Percentiles rank a stretch among this genome's conserved stretches.
Conservation (phyloP, 1,140 invertebrate species). For the Pomacea maculata region DNA sequence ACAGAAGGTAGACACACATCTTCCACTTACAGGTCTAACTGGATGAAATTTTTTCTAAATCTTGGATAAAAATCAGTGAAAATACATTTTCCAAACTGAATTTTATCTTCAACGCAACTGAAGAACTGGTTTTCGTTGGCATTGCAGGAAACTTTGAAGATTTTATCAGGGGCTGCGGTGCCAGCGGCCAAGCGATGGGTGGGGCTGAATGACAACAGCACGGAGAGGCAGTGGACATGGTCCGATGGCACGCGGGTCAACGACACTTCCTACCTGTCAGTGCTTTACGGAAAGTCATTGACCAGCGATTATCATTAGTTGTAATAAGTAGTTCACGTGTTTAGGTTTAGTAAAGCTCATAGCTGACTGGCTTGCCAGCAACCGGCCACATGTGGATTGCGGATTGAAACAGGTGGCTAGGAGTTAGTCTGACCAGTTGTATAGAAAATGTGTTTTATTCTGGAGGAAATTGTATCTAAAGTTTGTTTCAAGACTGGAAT, state of each 20-base stretch:
- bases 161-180: not conserved
- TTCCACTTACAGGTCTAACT: no score
- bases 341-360: not conserved
- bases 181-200: constrained; percentile 27
- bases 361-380: not conserved
- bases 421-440: not conserved
- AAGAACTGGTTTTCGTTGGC: no score
- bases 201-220: constrained; percentile 29
- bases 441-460: not conserved
- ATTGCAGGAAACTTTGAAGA: constrained; percentile 1
- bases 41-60: no score
- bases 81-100: no score
- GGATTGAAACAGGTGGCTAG: not conserved
- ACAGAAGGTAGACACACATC: no score
- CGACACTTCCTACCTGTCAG: constrained; percentile 32
- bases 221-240: constrained; percentile 28
- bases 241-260: constrained; percentile 11
- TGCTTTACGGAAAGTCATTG: not conserved
- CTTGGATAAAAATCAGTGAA: no score
- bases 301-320: not conserved
- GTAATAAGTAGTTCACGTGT: not conserved
- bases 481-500: no score
- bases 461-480: no score
- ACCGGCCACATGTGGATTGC: not conserved
- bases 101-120: no score